phyloP scores from a whole-genome alignment of 2,113 vertebrate species.

The Callocephalon fimbriatum region DNA sequence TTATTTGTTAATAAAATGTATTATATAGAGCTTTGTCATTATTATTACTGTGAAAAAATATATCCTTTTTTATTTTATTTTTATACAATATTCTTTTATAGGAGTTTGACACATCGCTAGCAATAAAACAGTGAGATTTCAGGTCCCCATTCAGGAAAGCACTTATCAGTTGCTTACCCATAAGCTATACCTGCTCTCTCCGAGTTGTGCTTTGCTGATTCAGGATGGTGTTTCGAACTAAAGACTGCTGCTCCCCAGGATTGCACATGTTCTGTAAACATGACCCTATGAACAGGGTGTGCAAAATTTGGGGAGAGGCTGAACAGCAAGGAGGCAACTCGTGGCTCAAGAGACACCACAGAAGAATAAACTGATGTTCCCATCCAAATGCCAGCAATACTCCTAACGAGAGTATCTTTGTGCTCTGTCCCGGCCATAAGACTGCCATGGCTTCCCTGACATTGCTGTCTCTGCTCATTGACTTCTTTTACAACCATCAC shows the following conservation, averaged over 20 bases:
- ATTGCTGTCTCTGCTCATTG: not conserved
- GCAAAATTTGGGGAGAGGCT: not conserved
- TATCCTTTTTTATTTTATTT: not conserved
- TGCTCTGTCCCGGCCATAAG: not conserved
- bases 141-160: not conserved
- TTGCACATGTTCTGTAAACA: not conserved
- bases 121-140: not conserved
- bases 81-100: not conserved
- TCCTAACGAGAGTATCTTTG: not conserved
- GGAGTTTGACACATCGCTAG: not conserved
- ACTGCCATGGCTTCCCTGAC: not conserved
- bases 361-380: not conserved
- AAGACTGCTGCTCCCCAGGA: not conserved
- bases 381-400: not conserved
- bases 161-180: not conserved
- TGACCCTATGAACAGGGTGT: not conserved
- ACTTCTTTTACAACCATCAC: not conserved
- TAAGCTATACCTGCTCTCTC: not conserved
- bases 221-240: rapidly evolving
- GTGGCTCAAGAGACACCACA: rapidly evolving
- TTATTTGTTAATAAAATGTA: not conserved
- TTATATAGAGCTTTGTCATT: not conserved
- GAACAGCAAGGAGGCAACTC: not conserved
- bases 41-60: not conserved
- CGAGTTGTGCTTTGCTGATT: not conserved